Evolutionary conservation across 2,113 vertebrate species (phyloP).

Genomic region (Cercocebus atys): DNA sequence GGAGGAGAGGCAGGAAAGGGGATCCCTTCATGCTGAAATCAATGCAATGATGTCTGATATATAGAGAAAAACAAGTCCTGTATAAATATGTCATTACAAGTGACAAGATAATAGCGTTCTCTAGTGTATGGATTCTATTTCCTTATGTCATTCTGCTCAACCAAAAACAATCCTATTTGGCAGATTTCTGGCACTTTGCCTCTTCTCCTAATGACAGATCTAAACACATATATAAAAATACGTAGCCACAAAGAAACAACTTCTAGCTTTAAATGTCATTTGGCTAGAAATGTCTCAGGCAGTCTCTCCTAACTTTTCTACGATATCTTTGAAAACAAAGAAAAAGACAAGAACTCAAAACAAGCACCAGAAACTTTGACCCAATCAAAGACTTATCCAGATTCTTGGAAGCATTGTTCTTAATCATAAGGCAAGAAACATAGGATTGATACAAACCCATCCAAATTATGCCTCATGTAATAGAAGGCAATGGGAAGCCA

Average conservation of each 20-base stretch:
- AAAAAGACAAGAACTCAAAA: background rate
- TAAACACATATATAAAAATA: constrained; percentile 24
- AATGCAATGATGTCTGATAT: background rate
- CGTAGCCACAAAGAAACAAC: constrained; percentile 28
- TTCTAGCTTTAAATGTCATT: constrained; percentile 22
- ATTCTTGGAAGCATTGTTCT: background rate
- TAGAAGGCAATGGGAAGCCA: background rate
- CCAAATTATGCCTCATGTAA: background rate
- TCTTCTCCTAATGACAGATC: background rate
- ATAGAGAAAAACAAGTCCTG: constrained; percentile 20
- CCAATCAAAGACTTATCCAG: background rate
- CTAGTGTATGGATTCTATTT: background rate
- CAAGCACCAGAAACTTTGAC: background rate
- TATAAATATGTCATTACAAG: background rate
- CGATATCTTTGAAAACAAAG: constrained; percentile 6
- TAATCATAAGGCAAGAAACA: background rate
- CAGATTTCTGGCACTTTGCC: background rate
- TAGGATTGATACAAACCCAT: background rate
- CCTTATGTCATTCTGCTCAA: background rate
- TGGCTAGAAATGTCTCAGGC: background rate
- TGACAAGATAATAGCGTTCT: constrained; percentile 21
- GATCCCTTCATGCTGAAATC: background rate
- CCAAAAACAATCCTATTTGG: constrained; percentile 4
- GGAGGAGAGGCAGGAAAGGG: background rate
- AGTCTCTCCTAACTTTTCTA: background rate